Percentiles rank a stretch among this genome's conserved stretches.
These are phyloP conservation scores for Drosophila recens DNA, from an alignment of 2,888 invertebrate species.

Conservation along the genomic window DNA sequence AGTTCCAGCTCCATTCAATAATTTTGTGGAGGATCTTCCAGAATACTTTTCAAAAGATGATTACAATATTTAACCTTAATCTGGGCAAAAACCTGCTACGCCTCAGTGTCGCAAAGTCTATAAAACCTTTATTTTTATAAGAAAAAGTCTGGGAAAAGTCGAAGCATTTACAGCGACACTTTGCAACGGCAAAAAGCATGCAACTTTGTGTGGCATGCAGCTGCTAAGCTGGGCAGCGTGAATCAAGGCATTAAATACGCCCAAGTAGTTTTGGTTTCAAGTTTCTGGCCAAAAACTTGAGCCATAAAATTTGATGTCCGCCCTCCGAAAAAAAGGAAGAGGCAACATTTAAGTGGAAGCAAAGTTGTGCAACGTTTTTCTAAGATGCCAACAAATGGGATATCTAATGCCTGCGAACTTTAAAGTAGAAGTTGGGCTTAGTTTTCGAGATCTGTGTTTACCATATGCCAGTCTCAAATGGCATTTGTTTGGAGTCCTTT, in stretches of 20 bases:
- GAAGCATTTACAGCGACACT: conserved; percentile 36
- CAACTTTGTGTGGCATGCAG: conserved; percentile 31
- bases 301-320: conserved; percentile 62
- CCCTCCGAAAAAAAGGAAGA: conserved; percentile 4
- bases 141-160: conserved; percentile 29
- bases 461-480: conserved; percentile 1
- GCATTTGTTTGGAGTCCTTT: conserved; percentile 31
- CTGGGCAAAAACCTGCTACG: background rate
- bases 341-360: conserved; percentile 19
- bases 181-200: conserved; percentile 23
- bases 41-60: background rate
- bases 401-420: conserved; percentile 15
- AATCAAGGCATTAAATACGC: conserved; percentile 34
- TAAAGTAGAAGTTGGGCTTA: conserved; percentile 15
- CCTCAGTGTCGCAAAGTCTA: background rate
- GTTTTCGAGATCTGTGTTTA: conserved; percentile 13
- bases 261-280: conserved; percentile 43
- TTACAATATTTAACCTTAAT: conserved; percentile 6
- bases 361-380: conserved; percentile 26
- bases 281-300: conserved; percentile 51
- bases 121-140: background rate
- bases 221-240: conserved; percentile 14
- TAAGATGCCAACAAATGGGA: conserved; percentile 17
- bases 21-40: background rate
- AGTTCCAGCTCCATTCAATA: too few species aligned